Base-by-base conservation (phyloP, 2,888 invertebrate genomes). In the Athalia rosae region DNA sequence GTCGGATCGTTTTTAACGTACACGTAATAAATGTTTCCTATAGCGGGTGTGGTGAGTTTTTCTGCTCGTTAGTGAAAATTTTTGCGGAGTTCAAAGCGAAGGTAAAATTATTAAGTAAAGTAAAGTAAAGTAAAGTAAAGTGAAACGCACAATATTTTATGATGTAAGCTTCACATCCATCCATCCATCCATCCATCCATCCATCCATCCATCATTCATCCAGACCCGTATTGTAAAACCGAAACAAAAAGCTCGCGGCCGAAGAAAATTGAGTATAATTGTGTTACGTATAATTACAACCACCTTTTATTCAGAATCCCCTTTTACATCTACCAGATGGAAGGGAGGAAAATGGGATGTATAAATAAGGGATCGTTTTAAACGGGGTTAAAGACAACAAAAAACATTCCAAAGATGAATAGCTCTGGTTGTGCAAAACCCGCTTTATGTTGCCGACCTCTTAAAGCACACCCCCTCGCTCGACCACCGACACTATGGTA, bases 11-110 rank as follows among this genome's bases (percentile, higher is more conserved):
- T 67, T 67, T 6, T 9, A 53, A 53, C 15, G 45, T 45, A 6
- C 45, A 45, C 66, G 45, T n/a, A n/a, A 45, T n/a, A n/a, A 71
- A 58, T n/a, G 56, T 71, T 71, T 71, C 71, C 56, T 58, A 56
- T n/a, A n/a, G n/a, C n/a, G n/a, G n/a, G 71, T 71, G 50, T 71
- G 71, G 71, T 71, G 58, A 71, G 71, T 71, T 71, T 71, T 71
- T 71, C 58, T 71, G 56, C 71, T 71, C 71, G 50, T 71, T 71
- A 71, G 56, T 45, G 71, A 45, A 13, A 45, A 67, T n/a, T n/a
- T 6, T n/a, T 53, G 11, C 53, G 9, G 53, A n/a, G 28, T 28
- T 28, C n/a, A 53, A 53, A 6, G 53, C 53, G 11, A 7, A 6
- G 53, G 53, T 11, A 53, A 53, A 28, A 28, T 28, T 28, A 28